A percentile compares a stretch with the other conserved stretches of the same genome.
Evolutionary conservation across 2,888 invertebrate genomes (phyloP).

Genomic region (Pilophorus perplexus): DNA sequence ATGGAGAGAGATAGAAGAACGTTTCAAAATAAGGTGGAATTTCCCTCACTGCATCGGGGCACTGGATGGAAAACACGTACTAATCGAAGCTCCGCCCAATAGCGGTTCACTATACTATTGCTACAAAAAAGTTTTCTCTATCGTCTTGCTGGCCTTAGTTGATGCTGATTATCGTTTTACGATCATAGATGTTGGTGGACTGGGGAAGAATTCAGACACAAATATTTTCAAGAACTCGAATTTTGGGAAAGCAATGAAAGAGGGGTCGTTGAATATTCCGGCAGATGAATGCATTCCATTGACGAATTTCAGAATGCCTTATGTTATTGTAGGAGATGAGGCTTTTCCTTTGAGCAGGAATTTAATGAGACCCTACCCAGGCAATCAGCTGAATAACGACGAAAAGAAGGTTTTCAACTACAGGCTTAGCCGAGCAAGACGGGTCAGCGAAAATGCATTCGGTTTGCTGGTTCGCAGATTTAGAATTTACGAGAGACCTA

Average conservation of each 20-base stretch:
- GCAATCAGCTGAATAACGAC: constrained; percentile 40
- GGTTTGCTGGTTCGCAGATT: constrained; percentile 12
- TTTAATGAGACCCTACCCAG: constrained; percentile 28
- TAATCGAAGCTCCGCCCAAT: background rate
- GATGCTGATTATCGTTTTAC: constrained; percentile 49
- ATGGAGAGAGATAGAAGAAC: background rate
- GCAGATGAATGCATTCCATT: constrained; percentile 48
- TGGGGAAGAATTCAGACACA: constrained; percentile 49
- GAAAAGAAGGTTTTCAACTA: constrained; percentile 16
- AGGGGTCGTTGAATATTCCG: constrained; percentile 46
- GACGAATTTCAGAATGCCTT: constrained; percentile 47
- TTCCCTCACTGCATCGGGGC: background rate
- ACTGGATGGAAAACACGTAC: constrained; percentile 10
- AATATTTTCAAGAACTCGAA: constrained; percentile 37
- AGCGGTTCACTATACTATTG: background rate
- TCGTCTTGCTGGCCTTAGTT: constrained; percentile 38
- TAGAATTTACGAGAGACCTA: background rate
- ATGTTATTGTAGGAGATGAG: constrained; percentile 49
- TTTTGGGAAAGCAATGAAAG: constrained; percentile 46
- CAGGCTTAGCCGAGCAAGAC: constrained; percentile 8
- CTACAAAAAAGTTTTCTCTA: background rate
- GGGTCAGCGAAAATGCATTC: background rate
- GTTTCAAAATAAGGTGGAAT: background rate
- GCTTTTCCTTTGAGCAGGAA: constrained; percentile 22
- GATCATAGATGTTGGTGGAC: constrained; percentile 49